A percentile compares a stretch with the other conserved stretches of the same genome.
Conservation (phyloP, 1,140 invertebrate species). For the Drosophila santomea region DNA sequence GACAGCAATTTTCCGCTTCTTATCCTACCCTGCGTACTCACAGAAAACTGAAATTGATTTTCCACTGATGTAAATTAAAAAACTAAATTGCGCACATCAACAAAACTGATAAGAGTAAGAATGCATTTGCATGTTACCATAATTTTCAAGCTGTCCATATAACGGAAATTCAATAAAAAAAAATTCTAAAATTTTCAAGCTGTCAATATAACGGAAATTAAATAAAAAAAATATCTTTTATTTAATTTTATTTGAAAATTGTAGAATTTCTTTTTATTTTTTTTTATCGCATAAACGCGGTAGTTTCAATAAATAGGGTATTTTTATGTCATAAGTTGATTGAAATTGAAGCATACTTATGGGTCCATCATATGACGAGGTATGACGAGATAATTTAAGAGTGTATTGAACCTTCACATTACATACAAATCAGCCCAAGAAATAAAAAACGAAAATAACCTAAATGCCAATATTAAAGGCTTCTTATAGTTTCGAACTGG, state of each 20-base stretch:
- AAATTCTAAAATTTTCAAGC: background rate
- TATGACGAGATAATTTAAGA: background rate
- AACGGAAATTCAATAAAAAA: background rate
- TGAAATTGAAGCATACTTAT: slow-evolving; percentile 2
- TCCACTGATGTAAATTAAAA: slow-evolving; percentile 30
- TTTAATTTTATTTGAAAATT: too few species aligned
- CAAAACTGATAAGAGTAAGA: too few species aligned
- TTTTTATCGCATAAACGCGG: background rate
- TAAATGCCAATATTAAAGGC: slow-evolving; percentile 5
- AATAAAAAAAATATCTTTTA: too few species aligned
- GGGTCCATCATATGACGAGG: too few species aligned
- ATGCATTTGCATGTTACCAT: background rate
- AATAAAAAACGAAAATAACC: background rate
- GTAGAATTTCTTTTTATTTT: too few species aligned
- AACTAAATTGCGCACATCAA: slow-evolving; percentile 22
- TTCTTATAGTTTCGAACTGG: background rate
- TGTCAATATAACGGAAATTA: background rate
- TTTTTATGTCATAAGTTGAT: too few species aligned
- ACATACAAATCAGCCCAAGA: background rate
- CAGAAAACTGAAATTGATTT: slow-evolving; percentile 44
- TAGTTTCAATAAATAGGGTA: too few species aligned
- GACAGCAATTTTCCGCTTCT: slow-evolving; percentile 16
- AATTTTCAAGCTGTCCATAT: too few species aligned
- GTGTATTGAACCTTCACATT: background rate
- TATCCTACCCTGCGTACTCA: background rate